phyloP scores from a whole-genome alignment of 37 sponge, comb jelly and placozoan genomes.

The Lycopodina hypogea region DNA sequence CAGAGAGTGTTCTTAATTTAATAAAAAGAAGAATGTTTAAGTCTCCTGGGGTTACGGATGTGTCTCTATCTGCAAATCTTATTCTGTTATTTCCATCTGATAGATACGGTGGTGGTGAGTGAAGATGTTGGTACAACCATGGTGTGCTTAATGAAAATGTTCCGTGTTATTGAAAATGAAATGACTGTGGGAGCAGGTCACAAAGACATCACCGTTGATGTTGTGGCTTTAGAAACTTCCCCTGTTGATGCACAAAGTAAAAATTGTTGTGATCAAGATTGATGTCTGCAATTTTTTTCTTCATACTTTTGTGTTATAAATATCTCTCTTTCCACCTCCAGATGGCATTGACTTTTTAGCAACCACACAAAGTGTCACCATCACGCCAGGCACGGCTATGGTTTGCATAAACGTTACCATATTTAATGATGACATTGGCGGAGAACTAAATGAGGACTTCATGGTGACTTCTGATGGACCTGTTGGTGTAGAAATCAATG shows the following conservation, averaged over 20 bases:
- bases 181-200: not conserved
- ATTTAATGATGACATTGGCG: slow-evolving; percentile 22
- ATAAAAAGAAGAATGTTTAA: not conserved
- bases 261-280: not conserved
- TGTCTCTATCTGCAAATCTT: too few relatives aligned
- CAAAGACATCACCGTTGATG: not conserved
- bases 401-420: slow-evolving; percentile 6
- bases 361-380: not conserved
- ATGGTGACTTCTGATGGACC: not conserved
- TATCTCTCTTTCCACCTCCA: not conserved
- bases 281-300: not conserved
- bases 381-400: not conserved
- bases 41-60: too few relatives aligned
- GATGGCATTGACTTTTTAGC: slow-evolving; percentile 14
- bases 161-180: slow-evolving; percentile 1
- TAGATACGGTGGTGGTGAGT: not conserved
- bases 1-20: not conserved
- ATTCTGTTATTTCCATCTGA: too few relatives aligned
- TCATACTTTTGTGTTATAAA: too few relatives aligned
- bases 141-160: slow-evolving; percentile 2
- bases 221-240: not conserved
- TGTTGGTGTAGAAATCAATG: not conserved
- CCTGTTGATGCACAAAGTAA: slow-evolving; percentile 4
- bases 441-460: slow-evolving; percentile 19
- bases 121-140: too few relatives aligned